Evolutionary conservation across 2,888 invertebrate genomes (phyloP), one percentile per base, ranked within the genome.

Genomic region (Melinaea marsaeus): DNA sequence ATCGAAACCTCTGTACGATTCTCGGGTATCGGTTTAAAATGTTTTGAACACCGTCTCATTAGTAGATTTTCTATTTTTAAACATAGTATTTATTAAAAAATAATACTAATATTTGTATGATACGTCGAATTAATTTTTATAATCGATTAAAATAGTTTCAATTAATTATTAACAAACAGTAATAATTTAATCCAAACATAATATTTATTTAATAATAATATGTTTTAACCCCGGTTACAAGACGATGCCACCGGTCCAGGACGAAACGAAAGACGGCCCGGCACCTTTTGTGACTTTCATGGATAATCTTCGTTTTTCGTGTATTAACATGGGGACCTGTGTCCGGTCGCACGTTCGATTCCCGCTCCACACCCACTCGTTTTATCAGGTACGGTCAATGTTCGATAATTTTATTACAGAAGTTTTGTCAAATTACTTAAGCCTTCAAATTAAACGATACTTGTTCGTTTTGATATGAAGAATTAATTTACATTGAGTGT

Each of bases 341-440:
- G 87, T 87, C 86, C 84, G 81, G 81, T 80, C 85, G 82, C 84
- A 80, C 83, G 78, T 76, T 71, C 77, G 74, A 71, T 75, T 72
- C 72, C 74, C 74, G 68, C 64, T 76, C 77, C 75, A 75, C 80
- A 74, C 82, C 79, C 81, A 83, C 85, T 78, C 78, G 69, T 69
- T 69, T 85, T 89, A 89, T 88, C 88, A 79, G 75, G 63, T 71
- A 75, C 84, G 86, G 86, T 85, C 88, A 85, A 81, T 82, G 83
- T 85, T 86, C 86, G 90, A 89, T 89, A 88, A 88, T 88, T 90
- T 90, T 88, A 88, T 84, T 87, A 89, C 88, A 85, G 80, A 86
- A 88, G 89, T 88, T 90, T 89, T 89, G 89, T 90, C 84, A 84
- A 85, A 88, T 88, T 86, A 86, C 87, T 84, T 79, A 79, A 80